These are phyloP conservation scores for Lamellibrachia columna DNA, from an alignment of 2,888 invertebrate species.

Conservation along the genomic window DNA sequence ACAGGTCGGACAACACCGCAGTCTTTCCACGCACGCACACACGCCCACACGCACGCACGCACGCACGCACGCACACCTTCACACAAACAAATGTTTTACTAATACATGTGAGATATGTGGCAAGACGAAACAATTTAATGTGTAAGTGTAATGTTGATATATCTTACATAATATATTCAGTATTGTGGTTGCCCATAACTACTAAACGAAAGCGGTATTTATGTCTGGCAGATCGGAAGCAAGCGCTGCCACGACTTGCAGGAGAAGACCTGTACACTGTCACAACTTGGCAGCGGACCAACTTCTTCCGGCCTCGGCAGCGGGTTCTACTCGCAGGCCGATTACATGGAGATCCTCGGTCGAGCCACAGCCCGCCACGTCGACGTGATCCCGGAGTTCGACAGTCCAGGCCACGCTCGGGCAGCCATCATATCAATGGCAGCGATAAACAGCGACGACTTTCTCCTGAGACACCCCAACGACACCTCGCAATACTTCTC, in stretches of 20 bases:
- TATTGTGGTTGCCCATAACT: too few relatives aligned
- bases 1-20: slow-evolving; percentile 43
- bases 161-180: too few relatives aligned
- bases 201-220: too few relatives aligned
- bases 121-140: too few relatives aligned
- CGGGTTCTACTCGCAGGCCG: slow-evolving; percentile 52
- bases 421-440: slow-evolving; percentile 58
- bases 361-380: slow-evolving; percentile 53
- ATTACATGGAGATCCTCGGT: slow-evolving; percentile 54
- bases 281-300: slow-evolving; percentile 50
- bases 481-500: slow-evolving; percentile 44
- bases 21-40: too few relatives aligned
- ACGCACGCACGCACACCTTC: too few relatives aligned
- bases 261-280: slow-evolving; percentile 44
- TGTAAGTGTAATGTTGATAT: too few relatives aligned
- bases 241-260: slow-evolving; percentile 44
- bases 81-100: neutral
- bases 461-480: slow-evolving; percentile 41
- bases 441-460: slow-evolving; percentile 19
- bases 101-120: too few relatives aligned
- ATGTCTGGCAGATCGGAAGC: slow-evolving; percentile 35
- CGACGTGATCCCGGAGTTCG: slow-evolving; percentile 52
- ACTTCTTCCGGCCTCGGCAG: slow-evolving; percentile 44
- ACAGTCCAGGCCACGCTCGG: slow-evolving; percentile 58
- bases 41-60: too few relatives aligned